phyloP scores from a whole-genome alignment of 53 echinoderm and acorn worm genomes.

The Holothuria leucospilota region DNA sequence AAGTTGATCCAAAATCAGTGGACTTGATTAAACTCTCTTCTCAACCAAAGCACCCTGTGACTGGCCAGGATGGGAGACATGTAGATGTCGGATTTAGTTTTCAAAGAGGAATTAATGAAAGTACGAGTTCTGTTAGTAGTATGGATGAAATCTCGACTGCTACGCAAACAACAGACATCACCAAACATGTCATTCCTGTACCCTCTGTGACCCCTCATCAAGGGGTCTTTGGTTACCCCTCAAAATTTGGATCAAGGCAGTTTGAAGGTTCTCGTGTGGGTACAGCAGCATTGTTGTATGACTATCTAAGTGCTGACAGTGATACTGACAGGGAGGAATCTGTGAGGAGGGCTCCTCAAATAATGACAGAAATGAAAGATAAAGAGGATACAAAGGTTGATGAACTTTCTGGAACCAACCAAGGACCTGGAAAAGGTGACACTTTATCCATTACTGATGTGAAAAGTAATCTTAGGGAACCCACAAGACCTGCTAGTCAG shows the following conservation, averaged over 20 bases:
- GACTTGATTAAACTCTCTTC: no score
- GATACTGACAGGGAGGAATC: slow-evolving; percentile 39
- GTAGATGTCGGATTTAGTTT: no score
- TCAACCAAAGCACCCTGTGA: no score
- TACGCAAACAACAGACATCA: slow-evolving; percentile 67
- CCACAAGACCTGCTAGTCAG: neutral
- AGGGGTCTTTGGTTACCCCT: slow-evolving; percentile 25
- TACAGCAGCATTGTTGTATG: slow-evolving; percentile 77
- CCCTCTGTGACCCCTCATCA: neutral
- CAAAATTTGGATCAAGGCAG: slow-evolving; percentile 60
- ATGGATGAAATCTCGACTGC: slow-evolving; percentile 64
- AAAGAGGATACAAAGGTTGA: neutral
- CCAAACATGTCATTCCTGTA: slow-evolving; percentile 34
- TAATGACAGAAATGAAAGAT: neutral
- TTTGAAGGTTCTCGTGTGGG: slow-evolving; percentile 75
- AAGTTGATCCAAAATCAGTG: neutral
- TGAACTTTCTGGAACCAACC: neutral
- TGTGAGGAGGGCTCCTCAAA: neutral
- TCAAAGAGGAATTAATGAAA: slow-evolving; percentile 13
- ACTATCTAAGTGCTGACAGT: slow-evolving; percentile 70
- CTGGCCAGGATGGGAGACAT: no score
- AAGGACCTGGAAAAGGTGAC: neutral
- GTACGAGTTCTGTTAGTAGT: slow-evolving; percentile 50
- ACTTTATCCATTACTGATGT: neutral
- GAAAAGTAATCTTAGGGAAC: neutral